Evolutionary conservation across 2,888 invertebrate species (phyloP).

Genomic region (Drosophila borborema): DNA sequence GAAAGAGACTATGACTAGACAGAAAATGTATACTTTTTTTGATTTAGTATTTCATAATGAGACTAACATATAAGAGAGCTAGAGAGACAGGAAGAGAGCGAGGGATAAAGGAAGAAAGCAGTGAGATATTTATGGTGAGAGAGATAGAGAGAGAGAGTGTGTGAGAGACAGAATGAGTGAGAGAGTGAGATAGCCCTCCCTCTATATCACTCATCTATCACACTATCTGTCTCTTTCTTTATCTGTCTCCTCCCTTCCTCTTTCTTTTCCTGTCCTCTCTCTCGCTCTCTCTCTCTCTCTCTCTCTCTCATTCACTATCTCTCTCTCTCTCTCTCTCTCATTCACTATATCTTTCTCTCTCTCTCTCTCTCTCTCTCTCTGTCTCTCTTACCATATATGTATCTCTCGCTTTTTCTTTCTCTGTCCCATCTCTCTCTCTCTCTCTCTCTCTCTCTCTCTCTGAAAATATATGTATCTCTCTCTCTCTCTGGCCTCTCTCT

Average conservation of each 20-base stretch:
- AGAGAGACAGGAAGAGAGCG: too few species aligned
- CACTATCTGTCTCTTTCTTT: too few species aligned
- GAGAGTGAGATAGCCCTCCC: too few species aligned
- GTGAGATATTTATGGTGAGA: too few species aligned
- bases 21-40: neutral
- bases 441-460: neutral
- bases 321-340: neutral
- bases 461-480: too few species aligned
- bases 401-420: neutral
- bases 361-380: neutral
- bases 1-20: neutral
- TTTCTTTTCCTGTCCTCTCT: neutral
- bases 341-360: neutral
- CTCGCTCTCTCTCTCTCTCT: neutral
- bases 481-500: neutral
- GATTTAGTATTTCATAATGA: too few species aligned
- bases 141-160: too few species aligned
- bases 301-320: too few species aligned
- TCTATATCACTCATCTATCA: too few species aligned
- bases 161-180: too few species aligned
- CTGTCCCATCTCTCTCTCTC: neutral
- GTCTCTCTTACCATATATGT: neutral
- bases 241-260: neutral
- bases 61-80: too few species aligned
- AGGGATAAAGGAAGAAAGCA: too few species aligned